Evolutionary conservation across 37 sponge, comb jelly and placozoan species (phyloP), one percentile per base, ranked within the genome.

Genomic region (Beroe ovata): DNA sequence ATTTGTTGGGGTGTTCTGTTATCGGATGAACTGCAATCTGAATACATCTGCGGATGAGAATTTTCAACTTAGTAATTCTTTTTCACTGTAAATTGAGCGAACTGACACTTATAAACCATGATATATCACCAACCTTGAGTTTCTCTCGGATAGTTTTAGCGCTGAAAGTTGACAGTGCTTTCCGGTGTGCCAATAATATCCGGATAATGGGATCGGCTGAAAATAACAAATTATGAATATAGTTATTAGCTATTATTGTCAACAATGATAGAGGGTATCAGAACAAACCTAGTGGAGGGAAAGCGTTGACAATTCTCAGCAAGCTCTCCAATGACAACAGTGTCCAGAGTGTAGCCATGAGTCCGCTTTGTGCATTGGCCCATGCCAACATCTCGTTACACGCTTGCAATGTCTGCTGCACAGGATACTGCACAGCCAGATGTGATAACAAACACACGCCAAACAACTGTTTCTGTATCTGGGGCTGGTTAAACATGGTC

Each of bases 381-480:
- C 84, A 77, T 54, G 16, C 29, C 41, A 77, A 19, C 84, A 77
- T 42, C 47, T 77, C 54, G 21, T 77, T 77, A 40, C 84, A 77
- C 41, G 84, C 84, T 25, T 42, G 54, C 4, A 77, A 26, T 6
- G 84, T 77, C 84, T 77, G 84, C 84, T 77, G 84, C 6, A 77
- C 33, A 8, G 84, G 84, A 54, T 77, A 77, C 84, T 77, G 84
- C 18, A 77, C 47, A 19, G 84, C 84, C 1, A 77, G 84, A 54
- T 77, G 28, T 1, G 84, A 77, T 26, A 77, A 25, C 0, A 77
- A 25, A 77, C 84, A 77, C 42, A 77, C 84, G 2, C 36, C 84
- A 77, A 77, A 77, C 47, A 77, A 36, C 54, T 77, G 84, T 29
- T 77, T 77, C 42, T 39, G 42, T 1, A 77, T 8, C 8, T 30